These are phyloP conservation scores for Hoplostethus atlanticus DNA, from an alignment of 2,797 vertebrate genomes.

Conservation along the genomic window DNA sequence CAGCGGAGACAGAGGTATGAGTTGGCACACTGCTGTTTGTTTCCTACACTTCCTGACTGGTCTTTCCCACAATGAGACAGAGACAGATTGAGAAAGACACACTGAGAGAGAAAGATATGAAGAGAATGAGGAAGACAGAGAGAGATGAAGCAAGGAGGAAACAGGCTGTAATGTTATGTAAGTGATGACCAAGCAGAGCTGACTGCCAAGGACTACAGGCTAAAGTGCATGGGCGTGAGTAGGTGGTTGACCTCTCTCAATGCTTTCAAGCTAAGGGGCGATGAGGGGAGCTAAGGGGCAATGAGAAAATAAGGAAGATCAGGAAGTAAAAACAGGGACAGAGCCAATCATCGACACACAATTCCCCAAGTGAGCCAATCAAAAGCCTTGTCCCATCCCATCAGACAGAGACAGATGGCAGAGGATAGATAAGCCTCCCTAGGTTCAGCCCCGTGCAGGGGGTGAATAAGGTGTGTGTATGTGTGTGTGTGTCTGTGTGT, in stretches of 20 bases:
- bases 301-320: constrained; percentile 47
- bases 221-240: constrained; percentile 64
- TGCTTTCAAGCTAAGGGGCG: constrained; percentile 13
- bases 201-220: constrained; percentile 31
- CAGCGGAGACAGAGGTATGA: constrained; percentile 24
- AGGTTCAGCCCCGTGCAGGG: constrained; percentile 51
- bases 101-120: neutral
- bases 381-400: constrained; percentile 30
- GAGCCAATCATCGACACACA: no score
- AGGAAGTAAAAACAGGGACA: constrained; percentile 54
- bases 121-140: neutral
- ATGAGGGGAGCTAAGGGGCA: constrained; percentile 23
- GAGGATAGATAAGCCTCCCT: constrained; percentile 65
- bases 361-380: constrained; percentile 52
- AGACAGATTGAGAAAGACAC: constrained; percentile 8
- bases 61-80: constrained; percentile 4
- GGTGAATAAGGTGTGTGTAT: constrained; percentile 34
- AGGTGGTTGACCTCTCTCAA: constrained; percentile 62
- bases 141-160: neutral
- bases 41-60: no score
- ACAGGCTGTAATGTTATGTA: constrained; percentile 47
- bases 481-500: constrained; percentile 12
- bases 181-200: constrained; percentile 46
- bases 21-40: neutral
- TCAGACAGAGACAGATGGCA: constrained; percentile 73